Evolutionary conservation across 2,888 invertebrate species (phyloP).

Genomic region (Caenorhabditis wallacei): DNA sequence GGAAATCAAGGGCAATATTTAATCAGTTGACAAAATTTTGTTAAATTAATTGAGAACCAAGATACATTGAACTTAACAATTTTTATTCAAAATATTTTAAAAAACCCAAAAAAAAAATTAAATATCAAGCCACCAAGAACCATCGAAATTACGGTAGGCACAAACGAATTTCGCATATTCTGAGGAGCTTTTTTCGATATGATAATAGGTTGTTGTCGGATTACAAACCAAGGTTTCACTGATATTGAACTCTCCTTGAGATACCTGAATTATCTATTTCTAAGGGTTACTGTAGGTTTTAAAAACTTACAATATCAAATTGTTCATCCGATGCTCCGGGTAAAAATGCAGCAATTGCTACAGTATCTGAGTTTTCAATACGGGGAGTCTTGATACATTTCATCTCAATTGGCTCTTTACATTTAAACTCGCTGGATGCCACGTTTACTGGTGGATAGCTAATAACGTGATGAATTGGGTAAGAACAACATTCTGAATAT

Average conservation of each 20-base stretch:
- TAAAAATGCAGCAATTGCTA: not conserved
- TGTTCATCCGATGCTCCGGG: too few species aligned
- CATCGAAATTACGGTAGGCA: not conserved
- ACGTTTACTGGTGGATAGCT: not conserved
- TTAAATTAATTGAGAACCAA: too few species aligned
- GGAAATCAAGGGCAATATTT: too few species aligned
- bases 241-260: not conserved
- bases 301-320: not conserved
- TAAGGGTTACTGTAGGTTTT: not conserved
- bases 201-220: not conserved
- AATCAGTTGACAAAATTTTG: too few species aligned
- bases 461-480: not conserved
- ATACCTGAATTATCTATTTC: not conserved
- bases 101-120: too few species aligned
- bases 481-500: conserved; percentile 2
- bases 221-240: not conserved
- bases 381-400: not conserved
- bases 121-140: not conserved
- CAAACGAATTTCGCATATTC: conserved; percentile 5
- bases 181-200: not conserved
- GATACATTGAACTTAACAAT: too few species aligned
- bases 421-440: not conserved
- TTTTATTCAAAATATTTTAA: too few species aligned
- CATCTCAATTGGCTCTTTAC: not conserved
- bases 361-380: too few species aligned